Conservation (phyloP, 1,140 invertebrate species). For the Maconellicoccus hirsutus region DNA sequence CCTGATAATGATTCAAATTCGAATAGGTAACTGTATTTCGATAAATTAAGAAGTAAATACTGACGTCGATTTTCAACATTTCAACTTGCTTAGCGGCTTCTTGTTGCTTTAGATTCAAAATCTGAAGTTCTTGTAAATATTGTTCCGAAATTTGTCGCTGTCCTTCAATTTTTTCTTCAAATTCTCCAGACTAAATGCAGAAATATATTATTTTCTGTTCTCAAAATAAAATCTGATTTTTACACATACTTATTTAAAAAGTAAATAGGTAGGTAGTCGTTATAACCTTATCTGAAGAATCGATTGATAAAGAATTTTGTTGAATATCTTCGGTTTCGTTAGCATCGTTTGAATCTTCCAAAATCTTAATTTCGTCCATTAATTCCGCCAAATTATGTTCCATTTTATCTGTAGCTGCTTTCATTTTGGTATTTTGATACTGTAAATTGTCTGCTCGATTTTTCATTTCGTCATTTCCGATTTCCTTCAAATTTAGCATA, state of each 20-base stretch:
- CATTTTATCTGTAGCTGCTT: constrained; percentile 76
- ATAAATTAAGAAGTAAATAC: too few relatives aligned
- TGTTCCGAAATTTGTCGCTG: constrained; percentile 83
- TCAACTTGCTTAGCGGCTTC: constrained; percentile 88
- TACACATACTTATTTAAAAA: too few relatives aligned
- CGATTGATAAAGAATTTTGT: not conserved
- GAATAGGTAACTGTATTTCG: too few relatives aligned
- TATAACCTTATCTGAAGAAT: not conserved
- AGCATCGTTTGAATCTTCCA: constrained; percentile 54
- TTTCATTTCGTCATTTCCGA: constrained; percentile 82
- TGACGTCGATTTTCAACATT: constrained; percentile 94
- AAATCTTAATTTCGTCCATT: constrained; percentile 75
- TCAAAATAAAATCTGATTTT: too few relatives aligned
- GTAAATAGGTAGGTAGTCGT: too few relatives aligned
- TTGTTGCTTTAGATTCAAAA: constrained; percentile 80
- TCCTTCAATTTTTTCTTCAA: constrained; percentile 83
- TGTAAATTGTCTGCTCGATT: constrained; percentile 93
- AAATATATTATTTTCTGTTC: too few relatives aligned
- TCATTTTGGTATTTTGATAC: constrained; percentile 82
- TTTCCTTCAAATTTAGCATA: constrained; percentile 81
- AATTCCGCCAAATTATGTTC: constrained; percentile 80
- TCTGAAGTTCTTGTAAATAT: constrained; percentile 82
- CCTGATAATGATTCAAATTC: too few relatives aligned
- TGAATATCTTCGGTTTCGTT: not conserved
- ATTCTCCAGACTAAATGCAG: constrained; percentile 66